Conservation (phyloP, 2,888 invertebrate genomes). For the Vanessa cardui region DNA sequence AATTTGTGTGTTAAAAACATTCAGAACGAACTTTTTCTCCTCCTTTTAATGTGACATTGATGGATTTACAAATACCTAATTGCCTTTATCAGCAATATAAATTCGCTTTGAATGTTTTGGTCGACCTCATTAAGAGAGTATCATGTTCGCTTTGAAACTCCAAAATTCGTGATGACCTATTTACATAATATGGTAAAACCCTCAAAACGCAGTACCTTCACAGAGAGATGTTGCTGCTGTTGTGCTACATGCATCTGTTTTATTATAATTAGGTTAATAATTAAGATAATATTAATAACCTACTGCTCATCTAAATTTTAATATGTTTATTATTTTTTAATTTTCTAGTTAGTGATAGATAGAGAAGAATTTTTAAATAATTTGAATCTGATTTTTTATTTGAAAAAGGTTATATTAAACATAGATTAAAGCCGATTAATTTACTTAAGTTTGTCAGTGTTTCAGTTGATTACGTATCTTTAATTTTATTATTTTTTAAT, state of each 20-base stretch:
- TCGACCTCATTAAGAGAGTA: not conserved
- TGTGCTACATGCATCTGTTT: slow-evolving; percentile 67
- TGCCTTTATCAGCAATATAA: not conserved
- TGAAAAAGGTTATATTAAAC: too few species aligned
- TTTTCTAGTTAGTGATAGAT: too few species aligned
- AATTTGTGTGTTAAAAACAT: not conserved
- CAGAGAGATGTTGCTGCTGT: slow-evolving; percentile 64
- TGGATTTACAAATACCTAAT: not conserved
- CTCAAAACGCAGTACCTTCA: slow-evolving; percentile 61
- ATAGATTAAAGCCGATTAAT: too few species aligned
- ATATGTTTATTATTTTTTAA: too few species aligned
- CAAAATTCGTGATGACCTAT: not conserved
- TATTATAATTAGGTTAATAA: slow-evolving; percentile 43
- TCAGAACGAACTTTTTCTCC: not conserved
- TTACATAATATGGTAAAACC: not conserved
- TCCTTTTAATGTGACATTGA: not conserved
- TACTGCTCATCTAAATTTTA: too few species aligned
- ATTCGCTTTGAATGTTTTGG: not conserved
- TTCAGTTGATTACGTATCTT: not conserved
- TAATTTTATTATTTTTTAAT: slow-evolving; percentile 1
- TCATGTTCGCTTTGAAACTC: not conserved
- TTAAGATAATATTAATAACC: not conserved
- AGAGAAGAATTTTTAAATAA: not conserved
- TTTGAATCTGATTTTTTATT: too few species aligned
- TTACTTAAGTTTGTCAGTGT: too few species aligned